A percentile compares a stretch with the other conserved stretches of the same genome.
Conservation (phyloP, 2,888 invertebrate species). For the Eilema caniola region DNA sequence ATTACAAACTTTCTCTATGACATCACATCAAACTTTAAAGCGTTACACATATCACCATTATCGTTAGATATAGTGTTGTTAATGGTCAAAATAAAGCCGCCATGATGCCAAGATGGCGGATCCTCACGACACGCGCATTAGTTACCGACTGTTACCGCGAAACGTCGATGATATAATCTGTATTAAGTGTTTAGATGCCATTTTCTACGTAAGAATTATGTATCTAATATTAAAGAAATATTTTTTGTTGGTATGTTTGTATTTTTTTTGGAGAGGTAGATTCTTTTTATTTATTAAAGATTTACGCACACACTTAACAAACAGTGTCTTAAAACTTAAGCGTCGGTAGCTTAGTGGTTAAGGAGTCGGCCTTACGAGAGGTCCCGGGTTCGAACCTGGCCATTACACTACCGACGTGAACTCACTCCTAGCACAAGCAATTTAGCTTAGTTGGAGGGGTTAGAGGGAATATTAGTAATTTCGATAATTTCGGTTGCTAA, state of each 20-base stretch:
- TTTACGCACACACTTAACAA: too few relatives aligned
- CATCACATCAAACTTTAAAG: not conserved
- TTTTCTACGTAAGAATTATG: conserved; percentile 13
- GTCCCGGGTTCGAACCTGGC: too few relatives aligned
- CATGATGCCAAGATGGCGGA: not conserved
- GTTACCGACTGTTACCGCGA: conserved; percentile 7
- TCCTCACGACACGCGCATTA: conserved; percentile 11
- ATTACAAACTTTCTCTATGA: not conserved
- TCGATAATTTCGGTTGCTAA: too few relatives aligned
- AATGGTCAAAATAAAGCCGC: not conserved
- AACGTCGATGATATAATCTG: conserved; percentile 8
- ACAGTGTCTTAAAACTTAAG: too few relatives aligned
- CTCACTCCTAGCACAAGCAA: too few relatives aligned
- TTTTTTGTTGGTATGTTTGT: not conserved
- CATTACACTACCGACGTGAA: too few relatives aligned
- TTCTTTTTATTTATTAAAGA: too few relatives aligned
- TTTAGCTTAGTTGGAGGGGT: too few relatives aligned
- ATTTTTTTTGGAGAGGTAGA: not conserved
- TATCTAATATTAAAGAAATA: conserved; percentile 5
- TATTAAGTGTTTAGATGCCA: not conserved
- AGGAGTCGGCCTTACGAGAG: too few relatives aligned
- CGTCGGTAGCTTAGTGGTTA: too few relatives aligned
- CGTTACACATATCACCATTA: not conserved
- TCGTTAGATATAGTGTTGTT: not conserved
- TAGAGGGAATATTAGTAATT: too few relatives aligned